Conservation (phyloP, 35 echinoderm and acorn worm species). For the Anneissia japonica region DNA sequence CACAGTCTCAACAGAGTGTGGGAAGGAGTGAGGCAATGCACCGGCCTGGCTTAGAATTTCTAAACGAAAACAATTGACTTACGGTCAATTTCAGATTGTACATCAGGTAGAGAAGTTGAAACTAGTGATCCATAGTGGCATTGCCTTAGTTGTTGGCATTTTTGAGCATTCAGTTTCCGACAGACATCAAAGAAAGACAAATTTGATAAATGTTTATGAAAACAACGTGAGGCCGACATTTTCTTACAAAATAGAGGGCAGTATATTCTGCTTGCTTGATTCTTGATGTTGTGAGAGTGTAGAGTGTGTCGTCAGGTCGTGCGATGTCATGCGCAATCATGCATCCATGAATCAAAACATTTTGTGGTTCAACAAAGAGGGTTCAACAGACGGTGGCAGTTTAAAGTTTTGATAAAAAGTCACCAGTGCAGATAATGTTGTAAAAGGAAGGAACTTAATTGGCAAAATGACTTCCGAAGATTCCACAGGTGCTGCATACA, state of each 20-base stretch:
- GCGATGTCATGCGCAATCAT: background rate
- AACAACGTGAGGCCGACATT: background rate
- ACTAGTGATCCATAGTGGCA: slow-evolving; percentile 56
- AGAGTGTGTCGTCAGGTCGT: background rate
- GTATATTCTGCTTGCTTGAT: background rate
- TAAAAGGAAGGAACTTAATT: background rate
- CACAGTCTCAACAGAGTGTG: no score
- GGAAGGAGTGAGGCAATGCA: background rate
- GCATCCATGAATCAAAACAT: background rate
- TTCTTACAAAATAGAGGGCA: background rate
- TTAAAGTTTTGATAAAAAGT: background rate
- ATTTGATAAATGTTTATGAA: background rate
- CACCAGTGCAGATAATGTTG: background rate
- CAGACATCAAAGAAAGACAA: background rate
- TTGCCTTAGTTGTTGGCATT: background rate
- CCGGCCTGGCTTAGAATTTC: background rate
- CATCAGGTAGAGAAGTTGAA: slow-evolving; percentile 82
- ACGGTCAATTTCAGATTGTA: slow-evolving; percentile 87
- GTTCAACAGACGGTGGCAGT: background rate
- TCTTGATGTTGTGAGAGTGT: background rate
- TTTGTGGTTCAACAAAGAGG: background rate
- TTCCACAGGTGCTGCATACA: background rate
- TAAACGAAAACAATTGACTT: background rate
- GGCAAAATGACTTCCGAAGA: background rate
- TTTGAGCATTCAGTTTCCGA: background rate